phyloP scores from a whole-genome alignment of 1,140 invertebrate genomes.

The Carcinoscorpius rotundicauda region DNA sequence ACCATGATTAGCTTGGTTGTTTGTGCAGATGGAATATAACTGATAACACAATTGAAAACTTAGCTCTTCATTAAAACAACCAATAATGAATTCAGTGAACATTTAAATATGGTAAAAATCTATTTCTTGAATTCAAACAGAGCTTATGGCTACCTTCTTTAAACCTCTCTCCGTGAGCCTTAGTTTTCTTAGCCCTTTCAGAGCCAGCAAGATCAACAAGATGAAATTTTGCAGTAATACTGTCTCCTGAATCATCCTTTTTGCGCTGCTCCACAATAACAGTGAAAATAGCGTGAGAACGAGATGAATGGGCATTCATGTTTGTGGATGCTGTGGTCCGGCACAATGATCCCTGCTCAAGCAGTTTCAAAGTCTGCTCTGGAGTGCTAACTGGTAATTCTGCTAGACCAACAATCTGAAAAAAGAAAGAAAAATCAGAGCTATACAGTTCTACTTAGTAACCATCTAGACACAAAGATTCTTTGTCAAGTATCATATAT shows the following conservation, averaged over 20 bases:
- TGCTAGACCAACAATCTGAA: constrained; percentile 83
- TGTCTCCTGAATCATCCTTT: constrained; percentile 95
- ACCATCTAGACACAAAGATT: no score
- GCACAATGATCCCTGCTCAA: constrained; percentile 97
- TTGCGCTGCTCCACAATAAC: constrained; percentile 73
- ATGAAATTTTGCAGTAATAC: constrained; percentile 96
- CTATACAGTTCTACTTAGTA: no score
- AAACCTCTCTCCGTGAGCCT: constrained; percentile 91
- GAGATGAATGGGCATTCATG: constrained; percentile 96
- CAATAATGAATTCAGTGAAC: no score
- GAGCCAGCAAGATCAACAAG: constrained; percentile 98
- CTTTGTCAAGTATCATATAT: no score
- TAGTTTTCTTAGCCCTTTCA: constrained; percentile 98
- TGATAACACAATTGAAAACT: no score
- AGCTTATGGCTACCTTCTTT: constrained; percentile 69
- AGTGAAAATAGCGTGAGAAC: constrained; percentile 97
- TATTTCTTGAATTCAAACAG: no score
- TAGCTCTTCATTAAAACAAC: no score
- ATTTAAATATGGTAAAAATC: no score
- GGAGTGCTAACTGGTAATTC: constrained; percentile 70
- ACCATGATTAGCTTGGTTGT: no score
- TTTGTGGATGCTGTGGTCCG: constrained; percentile 97
- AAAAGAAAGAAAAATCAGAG: background rate
- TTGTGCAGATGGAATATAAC: no score
- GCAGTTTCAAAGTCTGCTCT: constrained; percentile 76